These are phyloP conservation scores for Antechinus flavipes DNA, from an alignment of 2,113 vertebrate species.

Conservation along the genomic window DNA sequence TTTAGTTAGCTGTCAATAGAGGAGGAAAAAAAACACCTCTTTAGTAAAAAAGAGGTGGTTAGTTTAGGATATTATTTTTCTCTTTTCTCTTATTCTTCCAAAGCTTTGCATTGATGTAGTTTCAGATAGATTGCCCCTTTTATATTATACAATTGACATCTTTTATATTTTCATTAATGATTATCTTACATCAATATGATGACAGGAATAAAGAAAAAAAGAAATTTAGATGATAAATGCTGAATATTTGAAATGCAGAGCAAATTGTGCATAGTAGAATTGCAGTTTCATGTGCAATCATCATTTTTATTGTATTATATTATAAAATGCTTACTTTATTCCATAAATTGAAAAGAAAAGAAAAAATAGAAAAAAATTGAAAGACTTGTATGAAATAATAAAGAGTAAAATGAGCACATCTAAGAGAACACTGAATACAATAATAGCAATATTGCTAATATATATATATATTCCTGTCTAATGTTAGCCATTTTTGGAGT, in stretches of 20 bases:
- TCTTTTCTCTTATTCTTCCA: not conserved
- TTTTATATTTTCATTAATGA: not conserved
- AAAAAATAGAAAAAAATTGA: not conserved
- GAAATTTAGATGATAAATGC: not conserved
- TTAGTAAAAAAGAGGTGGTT: not conserved
- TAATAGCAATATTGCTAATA: not conserved
- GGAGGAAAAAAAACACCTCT: not conserved
- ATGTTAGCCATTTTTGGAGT: not conserved
- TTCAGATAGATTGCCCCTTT: not conserved
- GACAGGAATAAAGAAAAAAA: not conserved
- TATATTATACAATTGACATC: not conserved
- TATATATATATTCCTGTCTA: not conserved
- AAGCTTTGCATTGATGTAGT: not conserved
- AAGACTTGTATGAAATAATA: not conserved
- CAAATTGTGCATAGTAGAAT: not conserved
- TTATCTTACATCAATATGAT: not conserved
- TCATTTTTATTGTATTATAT: not conserved
- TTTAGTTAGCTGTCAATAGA: not conserved
- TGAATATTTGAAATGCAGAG: not conserved
- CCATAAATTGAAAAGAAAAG: not conserved
- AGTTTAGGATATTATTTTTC: not conserved
- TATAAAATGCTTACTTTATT: not conserved
- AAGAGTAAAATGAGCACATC: not conserved
- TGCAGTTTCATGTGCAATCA: not conserved
- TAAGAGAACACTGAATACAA: not conserved